Percentiles rank a stretch among this genome's conserved stretches.
Conservation (phyloP, 2,113 vertebrate species). For the Puffinus mauretanicus region DNA sequence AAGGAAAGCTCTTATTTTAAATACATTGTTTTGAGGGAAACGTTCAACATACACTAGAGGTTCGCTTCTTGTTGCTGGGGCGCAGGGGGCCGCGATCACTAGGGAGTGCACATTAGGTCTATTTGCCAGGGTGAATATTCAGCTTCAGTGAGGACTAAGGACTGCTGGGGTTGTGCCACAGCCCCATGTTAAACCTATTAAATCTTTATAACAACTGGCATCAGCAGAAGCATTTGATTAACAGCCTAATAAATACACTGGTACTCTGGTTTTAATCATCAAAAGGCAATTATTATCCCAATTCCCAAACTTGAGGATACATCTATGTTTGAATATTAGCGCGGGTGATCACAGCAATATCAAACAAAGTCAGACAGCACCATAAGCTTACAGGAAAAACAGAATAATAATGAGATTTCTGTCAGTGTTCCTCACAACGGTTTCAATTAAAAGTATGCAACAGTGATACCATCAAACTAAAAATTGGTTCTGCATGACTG, state of each 20-base stretch:
- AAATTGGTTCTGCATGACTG: constrained; percentile 69
- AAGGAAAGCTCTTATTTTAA: neutral
- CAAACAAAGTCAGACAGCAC: constrained; percentile 37
- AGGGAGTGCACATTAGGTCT: neutral
- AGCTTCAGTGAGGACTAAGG: neutral
- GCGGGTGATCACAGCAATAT: constrained; percentile 35
- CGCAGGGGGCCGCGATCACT: neutral
- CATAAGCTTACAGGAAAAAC: constrained; percentile 37
- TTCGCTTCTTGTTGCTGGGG: neutral
- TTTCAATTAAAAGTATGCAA: constrained; percentile 71
- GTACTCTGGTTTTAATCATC: constrained; percentile 23
- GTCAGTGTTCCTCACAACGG: constrained; percentile 47
- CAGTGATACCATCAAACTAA: constrained; percentile 62
- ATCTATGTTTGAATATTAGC: neutral
- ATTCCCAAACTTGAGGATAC: neutral
- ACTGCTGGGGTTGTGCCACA: neutral
- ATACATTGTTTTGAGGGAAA: neutral
- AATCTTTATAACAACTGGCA: constrained; percentile 35
- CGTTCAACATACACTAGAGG: neutral
- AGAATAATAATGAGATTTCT: constrained; percentile 59
- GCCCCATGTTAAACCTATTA: constrained; percentile 8
- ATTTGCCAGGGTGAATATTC: neutral
- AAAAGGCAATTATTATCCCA: constrained; percentile 30
- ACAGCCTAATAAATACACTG: constrained; percentile 38
- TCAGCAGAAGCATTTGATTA: constrained; percentile 37